A percentile compares a stretch with the other conserved stretches of the same genome.
Evolutionary conservation across 2,797 vertebrate species (phyloP).

Genomic region (Spondyliosoma cantharus): DNA sequence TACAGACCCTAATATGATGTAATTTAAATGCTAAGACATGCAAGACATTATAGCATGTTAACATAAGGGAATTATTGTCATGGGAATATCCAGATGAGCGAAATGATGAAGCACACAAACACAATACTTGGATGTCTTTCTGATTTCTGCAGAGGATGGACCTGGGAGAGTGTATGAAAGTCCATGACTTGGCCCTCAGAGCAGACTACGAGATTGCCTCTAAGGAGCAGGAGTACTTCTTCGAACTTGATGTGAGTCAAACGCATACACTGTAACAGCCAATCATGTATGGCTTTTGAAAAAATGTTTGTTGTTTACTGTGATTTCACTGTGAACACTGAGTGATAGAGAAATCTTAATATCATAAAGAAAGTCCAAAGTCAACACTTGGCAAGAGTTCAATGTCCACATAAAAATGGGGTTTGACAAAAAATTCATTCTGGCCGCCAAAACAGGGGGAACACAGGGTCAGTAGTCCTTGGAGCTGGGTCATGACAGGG

Average conservation of each 20-base stretch:
- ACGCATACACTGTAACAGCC: conserved; percentile 1
- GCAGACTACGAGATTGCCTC: conserved; percentile 99
- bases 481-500: too few relatives aligned
- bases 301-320: not conserved
- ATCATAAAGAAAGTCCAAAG: not conserved
- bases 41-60: not conserved
- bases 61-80: too few relatives aligned
- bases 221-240: conserved; percentile 98
- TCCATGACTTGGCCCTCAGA: conserved; percentile 96
- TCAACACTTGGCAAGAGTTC: not conserved
- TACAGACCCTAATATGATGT: not conserved
- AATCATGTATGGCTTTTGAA: not conserved
- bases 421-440: not conserved
- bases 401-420: not conserved
- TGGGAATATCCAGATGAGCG: not conserved
- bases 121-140: conserved; percentile 1
- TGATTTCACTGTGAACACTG: not conserved
- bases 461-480: too few relatives aligned
- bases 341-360: not conserved
- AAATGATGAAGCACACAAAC: not conserved
- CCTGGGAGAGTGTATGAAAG: conserved; percentile 97
- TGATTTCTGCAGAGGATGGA: conserved; percentile 92
- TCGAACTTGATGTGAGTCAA: conserved; percentile 96
- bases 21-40: not conserved
- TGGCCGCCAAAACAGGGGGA: too few relatives aligned